Conservation (phyloP, 2,888 invertebrate genomes). For the Drosophila meridiana region DNA sequence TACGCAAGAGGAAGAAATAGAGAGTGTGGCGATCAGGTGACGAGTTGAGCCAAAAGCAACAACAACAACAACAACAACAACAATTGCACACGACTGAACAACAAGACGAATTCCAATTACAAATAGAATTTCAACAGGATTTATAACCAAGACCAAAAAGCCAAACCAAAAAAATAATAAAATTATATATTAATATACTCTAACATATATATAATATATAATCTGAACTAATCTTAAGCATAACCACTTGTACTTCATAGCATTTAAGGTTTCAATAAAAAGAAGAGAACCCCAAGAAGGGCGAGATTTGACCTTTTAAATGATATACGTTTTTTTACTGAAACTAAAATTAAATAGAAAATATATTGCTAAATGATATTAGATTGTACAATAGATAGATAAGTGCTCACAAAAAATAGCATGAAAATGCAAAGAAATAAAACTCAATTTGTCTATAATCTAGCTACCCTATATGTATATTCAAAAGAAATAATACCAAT, state of each 20-base stretch:
- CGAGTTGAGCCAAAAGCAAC: constrained; percentile 20
- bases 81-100: constrained; percentile 68
- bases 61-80: constrained; percentile 33
- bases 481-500: no score
- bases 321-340: background rate
- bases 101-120: constrained; percentile 60
- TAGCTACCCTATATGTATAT: no score
- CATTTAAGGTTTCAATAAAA: constrained; percentile 66
- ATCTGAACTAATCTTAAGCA: constrained; percentile 50
- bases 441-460: no score
- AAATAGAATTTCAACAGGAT: constrained; percentile 61
- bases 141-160: constrained; percentile 67
- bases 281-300: constrained; percentile 8
- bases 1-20: constrained; percentile 73
- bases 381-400: no score
- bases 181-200: constrained; percentile 12
- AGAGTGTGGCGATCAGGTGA: constrained; percentile 23
- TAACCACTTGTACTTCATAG: constrained; percentile 80
- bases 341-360: background rate
- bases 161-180: constrained; percentile 32
- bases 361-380: background rate
- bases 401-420: no score
- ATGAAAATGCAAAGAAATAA: no score
- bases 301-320: background rate
- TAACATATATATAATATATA: constrained; percentile 31